Evolutionary conservation across 2,888 invertebrate genomes (phyloP).

Genomic region (Pristionchus arcanus): DNA sequence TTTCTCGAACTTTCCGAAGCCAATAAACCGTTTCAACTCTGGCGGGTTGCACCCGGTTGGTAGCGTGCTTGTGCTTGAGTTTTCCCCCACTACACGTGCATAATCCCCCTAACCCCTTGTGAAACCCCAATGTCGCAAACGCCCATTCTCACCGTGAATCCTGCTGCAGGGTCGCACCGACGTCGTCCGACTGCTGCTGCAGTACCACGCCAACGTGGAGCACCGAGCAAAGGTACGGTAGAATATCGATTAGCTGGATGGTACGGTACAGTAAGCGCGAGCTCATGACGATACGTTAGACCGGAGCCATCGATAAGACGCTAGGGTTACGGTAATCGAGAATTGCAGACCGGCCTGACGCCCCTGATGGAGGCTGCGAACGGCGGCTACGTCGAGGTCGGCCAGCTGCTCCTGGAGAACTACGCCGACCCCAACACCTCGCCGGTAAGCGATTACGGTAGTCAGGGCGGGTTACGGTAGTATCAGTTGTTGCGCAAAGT

Average conservation of each 20-base stretch:
- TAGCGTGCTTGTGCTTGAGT: background rate
- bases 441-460: constrained; percentile 83
- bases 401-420: constrained; percentile 93
- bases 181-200: constrained; percentile 95
- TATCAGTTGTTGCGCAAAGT: too few relatives aligned
- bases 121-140: background rate
- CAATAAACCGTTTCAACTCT: too few relatives aligned
- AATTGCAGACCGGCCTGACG: constrained; percentile 91
- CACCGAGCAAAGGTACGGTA: constrained; percentile 91
- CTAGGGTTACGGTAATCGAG: background rate
- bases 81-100: background rate
- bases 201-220: constrained; percentile 97
- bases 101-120: background rate
- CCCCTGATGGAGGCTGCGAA: constrained; percentile 99
- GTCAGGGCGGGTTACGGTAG: too few relatives aligned
- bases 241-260: background rate
- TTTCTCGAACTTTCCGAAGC: too few relatives aligned
- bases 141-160: background rate
- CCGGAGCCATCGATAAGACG: background rate
- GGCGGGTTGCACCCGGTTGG: background rate
- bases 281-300: background rate
- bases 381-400: constrained; percentile 98
- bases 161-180: constrained; percentile 89
- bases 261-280: background rate
- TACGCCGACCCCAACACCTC: constrained; percentile 99